A percentile compares a stretch with the other conserved stretches of the same genome.
These are phyloP conservation scores for Dromiciops gliroides DNA, from an alignment of 2,113 vertebrate genomes.

Conservation along the genomic window DNA sequence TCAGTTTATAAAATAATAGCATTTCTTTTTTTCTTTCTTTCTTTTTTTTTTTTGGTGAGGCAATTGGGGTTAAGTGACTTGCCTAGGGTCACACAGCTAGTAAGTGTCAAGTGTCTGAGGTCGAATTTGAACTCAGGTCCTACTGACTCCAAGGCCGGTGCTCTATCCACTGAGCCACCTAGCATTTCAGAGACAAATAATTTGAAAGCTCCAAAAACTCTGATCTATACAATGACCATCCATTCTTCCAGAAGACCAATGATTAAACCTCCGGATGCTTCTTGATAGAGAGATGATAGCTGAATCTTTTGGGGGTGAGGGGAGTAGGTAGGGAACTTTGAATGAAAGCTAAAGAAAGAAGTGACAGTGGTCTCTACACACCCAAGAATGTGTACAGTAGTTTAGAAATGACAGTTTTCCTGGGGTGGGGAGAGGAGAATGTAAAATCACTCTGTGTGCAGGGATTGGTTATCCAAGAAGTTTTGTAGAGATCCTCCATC, in stretches of 20 bases:
- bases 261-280: not conserved
- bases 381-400: not conserved
- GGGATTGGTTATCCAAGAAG: constrained; percentile 47
- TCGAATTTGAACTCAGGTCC: no score
- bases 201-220: not conserved
- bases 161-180: no score
- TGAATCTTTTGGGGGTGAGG: not conserved
- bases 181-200: not conserved
- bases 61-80: no score
- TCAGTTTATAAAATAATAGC: not conserved
- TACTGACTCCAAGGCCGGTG: no score
- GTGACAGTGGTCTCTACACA: not conserved
- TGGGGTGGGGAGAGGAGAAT: constrained; percentile 47
- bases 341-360: not conserved
- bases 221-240: not conserved
- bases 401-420: constrained; percentile 33
- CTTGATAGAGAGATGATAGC: not conserved
- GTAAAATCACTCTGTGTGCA: constrained; percentile 39
- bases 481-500: constrained; percentile 14
- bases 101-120: no score
- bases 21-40: no score
- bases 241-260: not conserved
- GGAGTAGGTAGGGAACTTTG: not conserved
- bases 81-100: no score
- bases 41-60: no score